These are phyloP conservation scores for Lophotriccus pileatus DNA, from an alignment of 2,797 vertebrate genomes.

Conservation along the genomic window DNA sequence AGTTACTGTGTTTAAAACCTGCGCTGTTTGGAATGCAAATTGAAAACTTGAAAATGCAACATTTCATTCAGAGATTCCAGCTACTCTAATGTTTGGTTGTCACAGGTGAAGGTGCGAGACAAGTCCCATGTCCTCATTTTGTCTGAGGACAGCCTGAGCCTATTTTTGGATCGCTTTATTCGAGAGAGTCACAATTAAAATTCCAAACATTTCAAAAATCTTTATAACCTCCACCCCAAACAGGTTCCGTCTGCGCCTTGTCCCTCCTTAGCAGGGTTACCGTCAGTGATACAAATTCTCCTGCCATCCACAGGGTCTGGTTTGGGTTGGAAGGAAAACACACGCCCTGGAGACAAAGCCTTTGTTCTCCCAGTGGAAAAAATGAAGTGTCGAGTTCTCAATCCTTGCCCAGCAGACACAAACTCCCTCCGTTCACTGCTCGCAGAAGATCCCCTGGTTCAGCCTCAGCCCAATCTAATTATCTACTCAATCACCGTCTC, in stretches of 20 bases:
- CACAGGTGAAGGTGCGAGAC: not conserved
- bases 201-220: not conserved
- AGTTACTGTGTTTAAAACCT: not conserved
- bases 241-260: rapidly evolving
- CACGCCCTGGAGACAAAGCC: not conserved
- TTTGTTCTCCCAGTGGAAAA: not conserved
- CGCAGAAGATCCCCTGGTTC: not conserved
- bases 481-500: not conserved
- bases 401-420: not conserved
- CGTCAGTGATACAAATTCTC: not conserved
- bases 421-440: not conserved
- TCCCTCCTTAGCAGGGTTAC: not conserved
- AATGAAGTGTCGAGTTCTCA: not conserved
- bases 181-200: not conserved
- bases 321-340: too few relatives aligned
- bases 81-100: not conserved
- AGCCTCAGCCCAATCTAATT: not conserved
- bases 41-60: not conserved
- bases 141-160: not conserved
- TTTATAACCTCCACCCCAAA: not conserved
- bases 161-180: not conserved
- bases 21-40: not conserved
- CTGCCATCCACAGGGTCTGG: not conserved
- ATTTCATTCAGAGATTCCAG: not conserved
- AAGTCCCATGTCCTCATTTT: not conserved